Base-by-base conservation (phyloP, 2,113 vertebrate genomes). In the Pseudorasbora parva region DNA sequence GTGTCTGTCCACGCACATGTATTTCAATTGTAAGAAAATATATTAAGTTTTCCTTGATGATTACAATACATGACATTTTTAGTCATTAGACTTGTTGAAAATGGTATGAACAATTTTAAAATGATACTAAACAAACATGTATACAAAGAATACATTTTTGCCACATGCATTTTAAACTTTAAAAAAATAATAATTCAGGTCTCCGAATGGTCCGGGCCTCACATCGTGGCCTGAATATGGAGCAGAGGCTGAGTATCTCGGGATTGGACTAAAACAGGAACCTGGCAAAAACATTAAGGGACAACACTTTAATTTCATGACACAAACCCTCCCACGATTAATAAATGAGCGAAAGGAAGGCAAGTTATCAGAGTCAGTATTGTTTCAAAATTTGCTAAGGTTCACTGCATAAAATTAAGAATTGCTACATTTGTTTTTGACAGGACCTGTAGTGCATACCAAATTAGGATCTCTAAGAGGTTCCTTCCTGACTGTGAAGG, bases 401-500 rank as follows among this genome's bases (percentile, higher is more conserved):
- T 0, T 45, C 2, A 1, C 41, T 43, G n/a, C n/a, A 71, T 45
- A n/a, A 45, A 45, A 71, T 41, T 45, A 45, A 45, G 41, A 23
- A 45, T 69, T 23, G 62, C 49, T 17, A 9, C 12, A 33, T 23
- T 14, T n/a, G 17, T 43, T 76, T 49, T 49, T 59, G 14, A 80
- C 87, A 78, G 80, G 83, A n/a, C 94, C 91, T 17, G 86, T 96
- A 89, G 91, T 96, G 8, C 92, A 90, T 1, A 90, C 92, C 1
- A 33, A 89, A 10, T 88, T 90, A 0, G 96, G 96, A 2, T 45
- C 2, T 33, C 91, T 98, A 79, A 89, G 3, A 85, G 97, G 97
- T 23, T 91, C 73, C 5, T 92, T 92, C 1, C 1, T 88, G 10
- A 84, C 43, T 0, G 91, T 94, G 77, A 95, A 92, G 76, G 94